Percentiles rank a stretch among this genome's conserved stretches.
Conservation (phyloP, 2,888 invertebrate genomes). For the Linyphia triangularis region DNA sequence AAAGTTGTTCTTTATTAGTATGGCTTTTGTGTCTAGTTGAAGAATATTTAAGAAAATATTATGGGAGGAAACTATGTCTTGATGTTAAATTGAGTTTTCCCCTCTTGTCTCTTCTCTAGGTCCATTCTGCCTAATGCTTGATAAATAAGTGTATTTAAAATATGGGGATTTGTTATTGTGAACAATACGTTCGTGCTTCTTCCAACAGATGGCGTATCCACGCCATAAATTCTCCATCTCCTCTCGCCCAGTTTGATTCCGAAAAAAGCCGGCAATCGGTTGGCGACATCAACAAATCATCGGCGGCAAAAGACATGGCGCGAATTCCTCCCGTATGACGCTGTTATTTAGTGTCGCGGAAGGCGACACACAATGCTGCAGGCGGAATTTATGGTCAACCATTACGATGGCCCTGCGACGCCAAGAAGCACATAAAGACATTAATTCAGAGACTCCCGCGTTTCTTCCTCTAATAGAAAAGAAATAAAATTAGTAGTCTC, state of each 20-base stretch:
- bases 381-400: constrained; percentile 55
- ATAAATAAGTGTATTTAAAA: too few relatives aligned
- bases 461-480: constrained; percentile 42
- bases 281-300: constrained; percentile 48
- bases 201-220: constrained; percentile 18
- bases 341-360: constrained; percentile 43
- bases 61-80: too few relatives aligned
- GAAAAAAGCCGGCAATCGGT: constrained; percentile 36
- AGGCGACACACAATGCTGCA: constrained; percentile 42
- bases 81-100: too few relatives aligned
- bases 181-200: background rate
- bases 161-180: background rate
- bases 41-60: too few relatives aligned
- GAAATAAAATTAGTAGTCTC: constrained; percentile 45
- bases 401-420: constrained; percentile 52
- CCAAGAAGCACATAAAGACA: constrained; percentile 66
- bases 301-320: constrained; percentile 9
- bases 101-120: too few relatives aligned
- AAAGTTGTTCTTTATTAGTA: too few relatives aligned
- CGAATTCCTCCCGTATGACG: constrained; percentile 35
- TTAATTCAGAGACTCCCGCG: constrained; percentile 48
- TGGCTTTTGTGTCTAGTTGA: too few relatives aligned
- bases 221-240: background rate
- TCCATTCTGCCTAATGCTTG: too few relatives aligned
- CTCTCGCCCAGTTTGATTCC: constrained; percentile 34